Base-by-base conservation (phyloP, 2,113 vertebrate genomes). In the Heptranchias perlo region DNA sequence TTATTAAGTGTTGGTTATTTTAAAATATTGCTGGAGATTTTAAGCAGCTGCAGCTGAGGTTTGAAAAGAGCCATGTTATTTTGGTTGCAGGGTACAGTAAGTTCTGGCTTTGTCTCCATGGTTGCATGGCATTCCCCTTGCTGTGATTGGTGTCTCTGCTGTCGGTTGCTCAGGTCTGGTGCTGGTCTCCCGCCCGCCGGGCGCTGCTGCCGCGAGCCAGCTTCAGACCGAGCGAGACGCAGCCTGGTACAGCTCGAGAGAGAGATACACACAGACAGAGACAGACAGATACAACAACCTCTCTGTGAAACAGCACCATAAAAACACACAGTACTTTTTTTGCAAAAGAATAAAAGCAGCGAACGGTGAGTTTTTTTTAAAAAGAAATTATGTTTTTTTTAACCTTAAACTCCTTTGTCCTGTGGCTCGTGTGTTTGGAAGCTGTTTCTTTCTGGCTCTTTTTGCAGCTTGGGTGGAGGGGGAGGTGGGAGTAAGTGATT, bases 361-460 rank as follows among this genome's bases (percentile, higher is more conserved):
- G 28, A 62, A n/a, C 58, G 89, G 58, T 93, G 58, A 93, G 89
- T 93, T 62, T 4, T 92, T 23, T 58, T 31, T 76, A 76, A n/a
- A n/a, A n/a, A n/a, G n/a, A n/a, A n/a, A 11, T 23, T n/a, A 49
- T 35, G 78, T 4, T n/a, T 31, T 49, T 54, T 61, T 91, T 35
- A n/a, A 93, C 23, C 31, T 62, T 39, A 62, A 93, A 93, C 89
- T 62, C 89, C 89, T 93, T 93, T 93, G 89, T 93, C 89, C 58
- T 62, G 58, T 93, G 87, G 13, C 31, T 92, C 31, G 35, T 92
- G 54, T 91, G 54, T 21, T 39, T 2, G 13, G 73, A 78, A 78
- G 73, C n/a, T 73, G 69, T n/a, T n/a, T n/a, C 64, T 65, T 65
- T 65, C 28, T 11, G 2, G 2, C 39, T 18, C 3, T 35, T 35